Percentiles rank a stretch among this genome's conserved stretches.
Conservation (phyloP, 2,888 invertebrate species). For the Nomada fabriciana region DNA sequence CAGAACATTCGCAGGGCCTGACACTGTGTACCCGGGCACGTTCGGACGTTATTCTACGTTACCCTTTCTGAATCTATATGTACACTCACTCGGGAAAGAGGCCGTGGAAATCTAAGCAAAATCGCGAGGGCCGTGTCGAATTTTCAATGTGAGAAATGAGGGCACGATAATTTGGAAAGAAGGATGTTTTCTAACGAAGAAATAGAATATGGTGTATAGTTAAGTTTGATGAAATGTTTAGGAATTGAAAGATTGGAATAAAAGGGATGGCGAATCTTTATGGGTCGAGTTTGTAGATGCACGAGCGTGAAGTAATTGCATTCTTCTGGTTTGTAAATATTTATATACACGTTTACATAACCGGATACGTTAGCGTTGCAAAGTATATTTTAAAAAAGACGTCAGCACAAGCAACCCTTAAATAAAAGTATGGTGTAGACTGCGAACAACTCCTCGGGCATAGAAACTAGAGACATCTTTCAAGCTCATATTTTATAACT, state of each 20-base stretch:
- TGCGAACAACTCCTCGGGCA: neutral
- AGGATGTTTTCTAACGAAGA: neutral
- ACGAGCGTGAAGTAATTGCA: too few species aligned
- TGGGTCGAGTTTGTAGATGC: too few species aligned
- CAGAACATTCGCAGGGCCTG: constrained; percentile 56
- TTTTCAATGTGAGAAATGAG: neutral
- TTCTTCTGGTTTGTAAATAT: neutral
- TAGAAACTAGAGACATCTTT: neutral
- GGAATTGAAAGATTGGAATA: too few species aligned
- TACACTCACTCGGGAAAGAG: neutral
- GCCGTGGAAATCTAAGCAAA: constrained; percentile 6
- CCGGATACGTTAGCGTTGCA: too few species aligned
- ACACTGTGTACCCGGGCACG: constrained; percentile 45
- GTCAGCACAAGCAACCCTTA: too few species aligned
- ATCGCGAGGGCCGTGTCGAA: neutral
- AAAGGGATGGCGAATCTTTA: too few species aligned
- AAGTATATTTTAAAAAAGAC: too few species aligned
- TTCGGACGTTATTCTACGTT: constrained; percentile 43
- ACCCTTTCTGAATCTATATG: constrained; percentile 25
- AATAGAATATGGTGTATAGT: neutral
- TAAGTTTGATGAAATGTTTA: too few species aligned
- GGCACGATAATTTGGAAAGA: neutral
- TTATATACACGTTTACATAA: too few species aligned
- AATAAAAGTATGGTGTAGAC: neutral
- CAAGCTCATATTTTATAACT: constrained; percentile 23